phyloP scores from a whole-genome alignment of 92 coral and sea anemone genomes.

The Heliopora coerulea region DNA sequence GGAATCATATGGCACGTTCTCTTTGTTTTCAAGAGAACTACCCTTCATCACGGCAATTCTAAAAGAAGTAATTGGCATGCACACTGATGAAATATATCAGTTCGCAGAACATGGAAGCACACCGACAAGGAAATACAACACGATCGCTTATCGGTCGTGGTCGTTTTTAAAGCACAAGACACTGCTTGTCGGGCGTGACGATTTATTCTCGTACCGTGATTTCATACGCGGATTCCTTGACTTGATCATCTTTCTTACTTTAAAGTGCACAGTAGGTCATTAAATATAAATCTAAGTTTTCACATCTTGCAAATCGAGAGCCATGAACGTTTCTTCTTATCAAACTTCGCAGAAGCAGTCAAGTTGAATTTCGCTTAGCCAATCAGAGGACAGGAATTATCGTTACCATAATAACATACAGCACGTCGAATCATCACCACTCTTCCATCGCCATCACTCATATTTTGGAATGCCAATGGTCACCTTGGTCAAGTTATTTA shows the following conservation, averaged over 20 bases:
- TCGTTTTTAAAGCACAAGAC: too few relatives aligned
- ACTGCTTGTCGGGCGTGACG: too few relatives aligned
- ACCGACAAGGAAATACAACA: too few relatives aligned
- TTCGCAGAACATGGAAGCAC: neutral
- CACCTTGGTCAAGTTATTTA: too few relatives aligned
- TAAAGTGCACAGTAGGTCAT: neutral
- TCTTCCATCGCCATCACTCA: too few relatives aligned
- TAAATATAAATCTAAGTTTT: neutral
- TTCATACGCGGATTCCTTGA: neutral
- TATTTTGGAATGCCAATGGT: too few relatives aligned
- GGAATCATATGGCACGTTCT: constrained; percentile 1
- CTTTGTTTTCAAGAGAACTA: constrained; percentile 11
- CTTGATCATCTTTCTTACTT: constrained; percentile 4
- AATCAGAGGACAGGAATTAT: constrained; percentile 20
- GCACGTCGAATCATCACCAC: too few relatives aligned
- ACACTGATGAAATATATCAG: neutral
- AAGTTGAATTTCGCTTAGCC: constrained; percentile 34
- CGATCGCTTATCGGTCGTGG: too few relatives aligned
- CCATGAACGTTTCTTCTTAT: neutral
- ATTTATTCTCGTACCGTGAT: constrained; percentile 12
- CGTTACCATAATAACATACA: constrained; percentile 31
- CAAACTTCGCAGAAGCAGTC: constrained; percentile 12
- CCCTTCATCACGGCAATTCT: constrained; percentile 28
- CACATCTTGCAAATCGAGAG: neutral
- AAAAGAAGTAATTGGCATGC: neutral